Base-by-base conservation (phyloP, 2,888 invertebrate species). In the Trachelus iudaicus region DNA sequence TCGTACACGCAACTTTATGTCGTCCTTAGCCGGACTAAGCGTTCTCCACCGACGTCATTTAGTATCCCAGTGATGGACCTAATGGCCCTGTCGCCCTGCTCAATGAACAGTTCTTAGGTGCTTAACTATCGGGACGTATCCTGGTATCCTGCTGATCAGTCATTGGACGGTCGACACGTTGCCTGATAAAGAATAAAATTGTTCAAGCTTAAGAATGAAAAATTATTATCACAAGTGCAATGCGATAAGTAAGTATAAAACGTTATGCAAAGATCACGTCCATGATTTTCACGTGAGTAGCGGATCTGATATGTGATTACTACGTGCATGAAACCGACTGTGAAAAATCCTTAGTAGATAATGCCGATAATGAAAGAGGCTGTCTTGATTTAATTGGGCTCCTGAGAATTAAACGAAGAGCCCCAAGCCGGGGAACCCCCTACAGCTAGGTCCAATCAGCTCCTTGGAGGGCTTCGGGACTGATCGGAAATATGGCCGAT, bases 1-100 rank as follows among this genome's bases (percentile, higher is more conserved):
- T 91, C 90, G 90, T 91, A 89, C 88, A 90, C 89, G 90, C 90
- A 90, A 91, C 88, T 91, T 91, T 90, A 91, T 90, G 90, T 87
- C 91, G 88, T 90, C 88, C 90, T 90, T 90, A 90, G 89, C 86
- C 81, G 85, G 86, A 89, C 89, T 90, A 90, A 90, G 90, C 89
- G 88, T 87, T 86, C 87, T 87, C 87, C 84, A 79, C 89, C 88
- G 88, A 87, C 89, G 90, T 90, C 91, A 90, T 91, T 91, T 91
- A 90, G 89, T 89, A 90, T 89, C 87, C 86, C 86, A 85, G 86
- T 88, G 90, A 90, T 90, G 90, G 84, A 83, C 87, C 89, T 91
- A 91, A 91, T 91, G 90, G 89, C 86, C 85, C 85, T 31, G 40
- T 73, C 79, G 79, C 81, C 75, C 76, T 79, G 81, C 83, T 83